A percentile compares a stretch with the other conserved stretches of the same genome.
Evolutionary conservation across 2,888 invertebrate genomes (phyloP).

Genomic region (Gandaritis pyraliata): DNA sequence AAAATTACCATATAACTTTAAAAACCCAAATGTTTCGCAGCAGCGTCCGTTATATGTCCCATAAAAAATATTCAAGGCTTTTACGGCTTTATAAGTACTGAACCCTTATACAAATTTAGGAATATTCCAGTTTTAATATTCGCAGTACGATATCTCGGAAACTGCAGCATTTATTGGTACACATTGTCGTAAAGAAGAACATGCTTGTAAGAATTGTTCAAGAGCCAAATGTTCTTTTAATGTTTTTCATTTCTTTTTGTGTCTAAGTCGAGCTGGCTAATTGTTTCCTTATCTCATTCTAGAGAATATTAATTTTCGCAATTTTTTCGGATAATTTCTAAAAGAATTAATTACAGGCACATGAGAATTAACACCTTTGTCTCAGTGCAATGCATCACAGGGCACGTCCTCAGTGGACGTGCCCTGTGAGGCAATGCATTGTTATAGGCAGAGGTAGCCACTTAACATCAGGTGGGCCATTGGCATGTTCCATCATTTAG

Average conservation of each 20-base stretch:
- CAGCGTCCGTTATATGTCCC: background rate
- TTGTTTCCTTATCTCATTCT: constrained; percentile 7
- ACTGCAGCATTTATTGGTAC: constrained; percentile 62
- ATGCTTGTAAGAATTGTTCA: constrained; percentile 41
- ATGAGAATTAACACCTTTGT: too few species aligned
- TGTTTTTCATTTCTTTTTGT: constrained; percentile 27
- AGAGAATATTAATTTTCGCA: too few species aligned
- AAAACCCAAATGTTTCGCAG: background rate
- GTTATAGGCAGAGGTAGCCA: too few species aligned
- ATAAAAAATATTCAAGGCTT: constrained; percentile 20
- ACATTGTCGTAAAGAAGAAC: constrained; percentile 45
- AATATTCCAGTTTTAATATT: constrained; percentile 47
- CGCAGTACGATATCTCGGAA: constrained; percentile 49
- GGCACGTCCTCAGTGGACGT: too few species aligned
- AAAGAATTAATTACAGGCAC: too few species aligned
- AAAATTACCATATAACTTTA: background rate
- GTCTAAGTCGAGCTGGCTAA: constrained; percentile 4
- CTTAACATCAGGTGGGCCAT: too few species aligned
- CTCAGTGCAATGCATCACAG: too few species aligned
- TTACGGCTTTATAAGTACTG: constrained; percentile 24
- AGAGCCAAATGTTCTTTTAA: constrained; percentile 31
- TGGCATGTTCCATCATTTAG: too few species aligned
- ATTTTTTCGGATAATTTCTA: too few species aligned
- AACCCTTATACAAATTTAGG: constrained; percentile 34
- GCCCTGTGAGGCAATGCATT: too few species aligned